Conservation (phyloP, 2,888 invertebrate genomes). For the Tetropium fuscum region DNA sequence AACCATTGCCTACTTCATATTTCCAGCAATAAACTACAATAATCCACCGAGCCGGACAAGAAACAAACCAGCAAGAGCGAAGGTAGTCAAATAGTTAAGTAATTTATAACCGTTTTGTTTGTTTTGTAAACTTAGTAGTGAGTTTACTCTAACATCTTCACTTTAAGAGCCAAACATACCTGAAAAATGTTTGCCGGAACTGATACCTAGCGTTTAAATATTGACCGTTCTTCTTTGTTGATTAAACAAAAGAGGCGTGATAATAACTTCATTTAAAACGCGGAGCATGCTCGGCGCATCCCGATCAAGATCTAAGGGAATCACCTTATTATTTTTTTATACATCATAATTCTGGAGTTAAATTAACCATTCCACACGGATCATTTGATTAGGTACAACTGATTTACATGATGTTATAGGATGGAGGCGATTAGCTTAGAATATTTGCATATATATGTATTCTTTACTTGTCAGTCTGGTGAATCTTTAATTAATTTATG, state of each 20-base stretch:
- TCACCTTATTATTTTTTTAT: neutral
- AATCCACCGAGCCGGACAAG: neutral
- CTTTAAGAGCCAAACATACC: constrained; percentile 50
- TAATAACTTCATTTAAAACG: constrained; percentile 27
- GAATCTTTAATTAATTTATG: constrained; percentile 19
- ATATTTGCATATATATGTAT: constrained; percentile 14
- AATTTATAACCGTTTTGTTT: constrained; percentile 49
- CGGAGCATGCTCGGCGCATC: neutral
- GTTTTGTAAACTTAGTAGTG: constrained; percentile 56
- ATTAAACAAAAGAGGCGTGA: constrained; percentile 41
- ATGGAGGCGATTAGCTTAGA: constrained; percentile 7
- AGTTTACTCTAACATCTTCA: constrained; percentile 53
- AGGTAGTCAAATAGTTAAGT: constrained; percentile 25
- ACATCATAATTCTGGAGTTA: neutral
- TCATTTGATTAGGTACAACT: constrained; percentile 4
- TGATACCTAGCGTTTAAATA: constrained; percentile 55
- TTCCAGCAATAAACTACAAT: constrained; percentile 8
- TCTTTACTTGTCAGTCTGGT: neutral
- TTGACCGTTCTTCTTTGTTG: constrained; percentile 52
- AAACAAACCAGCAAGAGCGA: constrained; percentile 9
- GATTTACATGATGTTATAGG: constrained; percentile 16
- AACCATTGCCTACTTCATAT: neutral
- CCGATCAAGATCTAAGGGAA: neutral
- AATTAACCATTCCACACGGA: neutral
- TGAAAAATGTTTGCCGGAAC: constrained; percentile 46